Conservation (phyloP, 2,888 invertebrate species). For the Margaritifera margaritifera region DNA sequence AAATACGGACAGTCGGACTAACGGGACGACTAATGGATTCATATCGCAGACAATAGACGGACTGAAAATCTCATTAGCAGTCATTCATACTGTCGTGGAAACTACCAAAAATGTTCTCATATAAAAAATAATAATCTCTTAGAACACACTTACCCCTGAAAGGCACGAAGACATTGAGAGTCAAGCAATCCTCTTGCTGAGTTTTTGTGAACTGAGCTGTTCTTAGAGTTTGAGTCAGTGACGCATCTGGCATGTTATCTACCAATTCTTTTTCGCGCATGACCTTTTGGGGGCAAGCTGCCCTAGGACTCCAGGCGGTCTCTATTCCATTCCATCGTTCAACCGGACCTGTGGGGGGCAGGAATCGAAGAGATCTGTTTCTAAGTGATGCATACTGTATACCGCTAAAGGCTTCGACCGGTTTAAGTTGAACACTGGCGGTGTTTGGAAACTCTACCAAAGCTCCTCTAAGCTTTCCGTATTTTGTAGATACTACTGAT, state of each 20-base stretch:
- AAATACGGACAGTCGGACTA: too few relatives aligned
- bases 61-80: too few relatives aligned
- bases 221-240: conserved; percentile 23
- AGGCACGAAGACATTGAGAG: conserved; percentile 41
- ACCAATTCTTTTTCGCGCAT: conserved; percentile 19
- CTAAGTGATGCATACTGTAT: conserved; percentile 96
- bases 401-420: conserved; percentile 90
- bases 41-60: too few relatives aligned
- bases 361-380: conserved; percentile 89
- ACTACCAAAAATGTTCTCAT: too few relatives aligned
- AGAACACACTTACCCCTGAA: conserved; percentile 28
- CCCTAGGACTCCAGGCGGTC: conserved; percentile 78
- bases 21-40: too few relatives aligned
- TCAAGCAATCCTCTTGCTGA: conserved; percentile 39
- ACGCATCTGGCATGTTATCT: conserved; percentile 22
- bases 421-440: conserved; percentile 60
- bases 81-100: too few relatives aligned
- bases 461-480: conserved; percentile 87
- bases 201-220: conserved; percentile 23
- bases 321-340: conserved; percentile 88
- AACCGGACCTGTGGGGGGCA: conserved; percentile 95
- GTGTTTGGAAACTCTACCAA: conserved; percentile 62
- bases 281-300: conserved; percentile 87
- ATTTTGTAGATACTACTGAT: conserved; percentile 77
- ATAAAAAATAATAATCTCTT: too few relatives aligned